Evolutionary conservation across 2,113 vertebrate species (phyloP), one percentile per base, ranked within the genome.

Genomic region (Pycnonotus jocosus): DNA sequence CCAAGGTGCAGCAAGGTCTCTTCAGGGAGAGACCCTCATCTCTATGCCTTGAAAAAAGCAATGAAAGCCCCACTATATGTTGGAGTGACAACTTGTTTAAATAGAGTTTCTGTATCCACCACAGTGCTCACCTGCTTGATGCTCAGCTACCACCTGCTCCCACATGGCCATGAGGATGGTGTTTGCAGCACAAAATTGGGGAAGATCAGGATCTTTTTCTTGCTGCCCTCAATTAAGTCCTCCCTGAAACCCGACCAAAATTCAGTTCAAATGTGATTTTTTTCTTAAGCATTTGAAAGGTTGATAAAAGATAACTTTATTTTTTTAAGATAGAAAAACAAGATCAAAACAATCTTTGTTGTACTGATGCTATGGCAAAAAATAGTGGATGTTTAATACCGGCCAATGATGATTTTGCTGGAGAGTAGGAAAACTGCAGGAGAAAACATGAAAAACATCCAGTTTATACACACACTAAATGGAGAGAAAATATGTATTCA

Each of bases 151-250:
- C 53, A 66, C 17, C 20, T 8, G 10, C n/a, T 90, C 37, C 54
- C 15, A 6, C 0, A 0, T 18, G 33, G 33, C 31, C 18, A 11
- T 25, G 14, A 58, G 27, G 19, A 60, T 1, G 2, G 10, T 19
- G 40, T 38, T 61, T 50, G 35, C 33, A 60, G 60, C 27, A 54
- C 27, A 53, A 62, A 42, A 54, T 0, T 5, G 42, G 12, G 18
- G 14, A 50, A 83, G 28, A 42, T 38, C 5, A 81, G 4, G 10
- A 10, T 54, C 19, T 47, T 76, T 60, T 61, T 17, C 53, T 44
- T 2, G 0, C 40, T 62, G 6, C 5, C 12, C 15, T 64, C 31
- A 61, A 23, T 18, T 69, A 83, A 80, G 57, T 48, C 25, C 12
- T 76, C 48, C 40, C 44, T 92, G 79, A 82, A 95, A 88, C 16